A percentile compares a stretch with the other conserved stretches of the same genome.
These are phyloP conservation scores for Eueides isabella DNA, from an alignment of 1,140 invertebrate genomes.

Conservation along the genomic window DNA sequence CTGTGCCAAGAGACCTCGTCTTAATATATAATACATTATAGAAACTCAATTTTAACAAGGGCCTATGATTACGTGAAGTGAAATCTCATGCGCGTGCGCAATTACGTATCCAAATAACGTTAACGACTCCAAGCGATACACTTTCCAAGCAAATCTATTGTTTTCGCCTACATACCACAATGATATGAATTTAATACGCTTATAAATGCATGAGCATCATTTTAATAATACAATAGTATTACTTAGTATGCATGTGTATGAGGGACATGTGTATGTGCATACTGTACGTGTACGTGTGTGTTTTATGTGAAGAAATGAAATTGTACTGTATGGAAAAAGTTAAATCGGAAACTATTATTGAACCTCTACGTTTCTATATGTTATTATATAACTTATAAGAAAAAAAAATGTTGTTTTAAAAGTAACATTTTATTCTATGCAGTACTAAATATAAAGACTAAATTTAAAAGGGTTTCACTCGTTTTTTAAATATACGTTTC, in stretches of 20 bases:
- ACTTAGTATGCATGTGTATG: background rate
- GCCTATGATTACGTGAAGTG: slow-evolving; percentile 35
- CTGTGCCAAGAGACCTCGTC: too few species aligned
- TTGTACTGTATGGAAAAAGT: too few species aligned
- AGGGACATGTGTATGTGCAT: background rate
- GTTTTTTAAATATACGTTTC: too few species aligned
- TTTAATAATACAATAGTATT: background rate
- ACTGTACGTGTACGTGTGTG: too few species aligned
- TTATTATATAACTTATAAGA: too few species aligned
- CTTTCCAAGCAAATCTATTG: slow-evolving; percentile 39
- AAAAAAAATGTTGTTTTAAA: too few species aligned
- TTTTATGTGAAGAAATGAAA: too few species aligned
- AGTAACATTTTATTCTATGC: too few species aligned
- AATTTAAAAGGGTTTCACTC: too few species aligned
- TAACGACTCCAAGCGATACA: slow-evolving; percentile 45
- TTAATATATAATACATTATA: background rate
- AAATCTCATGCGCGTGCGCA: slow-evolving; percentile 38
- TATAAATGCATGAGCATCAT: slow-evolving; percentile 5
- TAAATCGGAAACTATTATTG: too few species aligned
- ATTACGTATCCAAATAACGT: slow-evolving; percentile 46
- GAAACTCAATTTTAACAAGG: slow-evolving; percentile 17
- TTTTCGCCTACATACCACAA: slow-evolving; percentile 16
- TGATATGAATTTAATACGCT: background rate
- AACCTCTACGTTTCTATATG: too few species aligned
- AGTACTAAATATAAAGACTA: too few species aligned